Conservation (phyloP, 1,140 invertebrate genomes). For the Spodoptera frugiperda region DNA sequence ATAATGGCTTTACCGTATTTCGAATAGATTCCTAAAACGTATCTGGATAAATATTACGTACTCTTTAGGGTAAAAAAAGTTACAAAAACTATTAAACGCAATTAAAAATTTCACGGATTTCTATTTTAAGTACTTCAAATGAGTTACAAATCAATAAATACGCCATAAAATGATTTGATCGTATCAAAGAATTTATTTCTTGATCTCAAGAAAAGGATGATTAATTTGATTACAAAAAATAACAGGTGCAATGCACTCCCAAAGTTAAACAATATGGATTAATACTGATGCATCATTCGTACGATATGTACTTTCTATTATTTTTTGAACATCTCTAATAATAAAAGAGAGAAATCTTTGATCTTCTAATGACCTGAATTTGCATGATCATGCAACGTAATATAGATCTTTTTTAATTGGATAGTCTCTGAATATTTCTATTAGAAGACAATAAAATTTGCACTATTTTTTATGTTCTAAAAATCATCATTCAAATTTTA, state of each 20-base stretch:
- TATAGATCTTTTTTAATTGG: no score
- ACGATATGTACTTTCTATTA: not conserved
- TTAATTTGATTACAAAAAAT: conserved; percentile 34
- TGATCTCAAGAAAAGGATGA: conserved; percentile 36
- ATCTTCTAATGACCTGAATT: no score
- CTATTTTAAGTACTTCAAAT: conserved; percentile 42
- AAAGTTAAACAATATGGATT: conserved; percentile 17
- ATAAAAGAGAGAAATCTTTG: no score
- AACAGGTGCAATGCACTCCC: conserved; percentile 34
- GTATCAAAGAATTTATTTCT: conserved; percentile 43
- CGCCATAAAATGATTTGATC: conserved; percentile 46
- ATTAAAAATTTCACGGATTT: conserved; percentile 50
- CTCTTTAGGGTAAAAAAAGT: conserved; percentile 14
- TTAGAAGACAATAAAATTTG: no score
- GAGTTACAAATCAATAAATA: conserved; percentile 44
- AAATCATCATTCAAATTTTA: no score
- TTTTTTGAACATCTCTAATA: not conserved
- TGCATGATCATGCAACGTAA: no score
- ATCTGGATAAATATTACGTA: conserved; percentile 31
- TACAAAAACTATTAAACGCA: conserved; percentile 40
- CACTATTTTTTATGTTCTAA: no score
- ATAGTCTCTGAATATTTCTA: no score
- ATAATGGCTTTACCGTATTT: conserved; percentile 28
- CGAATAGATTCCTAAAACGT: conserved; percentile 30
- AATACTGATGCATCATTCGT: not conserved